These are phyloP conservation scores for Melitaea cinxia DNA, from an alignment of 1,140 invertebrate genomes.

Conservation along the genomic window DNA sequence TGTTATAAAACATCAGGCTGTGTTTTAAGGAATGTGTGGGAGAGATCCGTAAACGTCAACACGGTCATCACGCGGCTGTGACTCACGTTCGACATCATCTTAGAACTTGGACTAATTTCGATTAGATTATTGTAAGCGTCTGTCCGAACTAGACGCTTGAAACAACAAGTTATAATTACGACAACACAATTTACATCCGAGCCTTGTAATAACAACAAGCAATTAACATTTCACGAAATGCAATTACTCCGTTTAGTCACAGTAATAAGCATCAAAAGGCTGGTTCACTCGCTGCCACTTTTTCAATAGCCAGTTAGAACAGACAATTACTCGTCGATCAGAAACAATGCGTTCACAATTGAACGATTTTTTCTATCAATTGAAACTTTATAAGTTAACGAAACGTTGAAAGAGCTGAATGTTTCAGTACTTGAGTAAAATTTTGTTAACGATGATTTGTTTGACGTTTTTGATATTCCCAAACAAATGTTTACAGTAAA, in stretches of 20 bases:
- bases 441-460: too few relatives aligned
- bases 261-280: constrained; percentile 2
- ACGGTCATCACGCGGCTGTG: too few relatives aligned
- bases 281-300: constrained; percentile 4
- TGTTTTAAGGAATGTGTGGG: too few relatives aligned
- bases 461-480: too few relatives aligned
- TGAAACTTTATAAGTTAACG: too few relatives aligned
- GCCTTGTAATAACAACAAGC: constrained; percentile 12
- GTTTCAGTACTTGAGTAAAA: too few relatives aligned
- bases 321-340: constrained; percentile 1
- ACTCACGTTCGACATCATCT: too few relatives aligned
- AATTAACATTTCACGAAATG: constrained; percentile 14
- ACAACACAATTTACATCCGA: background rate
- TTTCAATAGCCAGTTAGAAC: constrained; percentile 2
- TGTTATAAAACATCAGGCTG: too few relatives aligned
- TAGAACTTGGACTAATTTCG: background rate
- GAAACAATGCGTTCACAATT: background rate
- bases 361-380: background rate
- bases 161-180: constrained; percentile 9
- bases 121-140: background rate
- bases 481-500: too few relatives aligned
- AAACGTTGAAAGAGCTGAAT: too few relatives aligned
- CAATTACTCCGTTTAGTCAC: constrained; percentile 24
- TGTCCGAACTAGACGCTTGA: background rate
- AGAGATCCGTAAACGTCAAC: too few relatives aligned